Percentiles rank a stretch among this genome's conserved stretches.
These are phyloP conservation scores for Pristionchus fissidentatus DNA, from an alignment of 2,888 invertebrate genomes.

Conservation along the genomic window DNA sequence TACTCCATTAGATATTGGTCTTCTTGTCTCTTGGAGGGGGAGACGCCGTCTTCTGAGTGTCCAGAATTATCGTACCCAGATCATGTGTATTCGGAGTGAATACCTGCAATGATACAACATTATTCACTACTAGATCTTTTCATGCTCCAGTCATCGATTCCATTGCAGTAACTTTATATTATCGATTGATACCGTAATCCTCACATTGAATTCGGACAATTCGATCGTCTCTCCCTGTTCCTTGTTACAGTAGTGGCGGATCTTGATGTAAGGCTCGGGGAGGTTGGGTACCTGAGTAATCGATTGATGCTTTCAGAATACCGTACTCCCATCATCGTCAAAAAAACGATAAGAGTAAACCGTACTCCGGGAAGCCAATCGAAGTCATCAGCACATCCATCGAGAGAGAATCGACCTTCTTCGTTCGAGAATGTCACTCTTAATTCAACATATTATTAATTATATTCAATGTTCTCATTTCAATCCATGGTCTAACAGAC, in stretches of 20 bases:
- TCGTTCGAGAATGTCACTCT: constrained; percentile 74
- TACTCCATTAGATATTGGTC: constrained; percentile 43
- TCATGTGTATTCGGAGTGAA: constrained; percentile 71
- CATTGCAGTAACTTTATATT: not conserved
- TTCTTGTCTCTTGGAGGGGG: constrained; percentile 38
- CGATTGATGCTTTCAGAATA: not conserved
- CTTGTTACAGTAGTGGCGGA: constrained; percentile 73
- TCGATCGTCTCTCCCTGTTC: constrained; percentile 70
- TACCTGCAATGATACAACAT: constrained; percentile 29
- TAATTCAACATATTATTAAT: constrained; percentile 41
- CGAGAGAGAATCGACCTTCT: constrained; percentile 72
- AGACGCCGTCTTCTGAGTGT: constrained; percentile 49
- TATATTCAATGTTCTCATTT: too few relatives aligned
- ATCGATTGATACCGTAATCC: not conserved
- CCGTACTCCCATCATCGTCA: not conserved
- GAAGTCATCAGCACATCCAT: constrained; percentile 74
- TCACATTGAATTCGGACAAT: constrained; percentile 60
- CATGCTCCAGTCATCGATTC: not conserved
- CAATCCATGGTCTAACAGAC: not conserved
- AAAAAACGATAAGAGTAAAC: not conserved
- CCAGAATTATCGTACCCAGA: constrained; percentile 67
- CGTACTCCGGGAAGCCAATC: constrained; percentile 73
- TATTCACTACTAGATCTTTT: not conserved
- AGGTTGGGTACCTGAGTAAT: constrained; percentile 55
- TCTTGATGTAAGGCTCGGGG: constrained; percentile 67